phyloP scores from a whole-genome alignment of 2,797 vertebrate species.

The Halcyon chelicuti region DNA sequence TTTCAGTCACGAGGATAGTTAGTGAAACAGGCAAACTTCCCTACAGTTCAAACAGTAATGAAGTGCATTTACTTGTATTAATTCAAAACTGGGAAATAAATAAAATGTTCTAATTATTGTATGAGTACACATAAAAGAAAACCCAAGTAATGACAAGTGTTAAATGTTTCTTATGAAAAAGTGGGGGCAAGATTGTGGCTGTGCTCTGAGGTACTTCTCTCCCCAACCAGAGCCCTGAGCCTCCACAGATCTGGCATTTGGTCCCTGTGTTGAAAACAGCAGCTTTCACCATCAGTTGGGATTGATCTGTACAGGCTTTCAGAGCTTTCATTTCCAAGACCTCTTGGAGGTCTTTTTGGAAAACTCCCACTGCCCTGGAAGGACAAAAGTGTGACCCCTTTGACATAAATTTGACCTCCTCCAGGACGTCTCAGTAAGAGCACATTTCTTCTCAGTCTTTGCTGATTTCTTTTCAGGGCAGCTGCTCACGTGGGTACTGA shows the following conservation, averaged over 20 bases:
- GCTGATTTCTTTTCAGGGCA: background rate
- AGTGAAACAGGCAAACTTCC: background rate
- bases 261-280: background rate
- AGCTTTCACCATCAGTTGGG: background rate
- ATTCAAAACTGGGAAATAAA: background rate
- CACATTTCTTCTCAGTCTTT: background rate
- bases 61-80: background rate
- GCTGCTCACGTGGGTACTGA: background rate
- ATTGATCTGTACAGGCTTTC: background rate
- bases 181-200: background rate
- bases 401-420: background rate
- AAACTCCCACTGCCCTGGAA: background rate
- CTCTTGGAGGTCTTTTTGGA: background rate
- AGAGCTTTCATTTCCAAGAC: background rate
- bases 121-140: accelerated
- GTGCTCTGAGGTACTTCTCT: background rate
- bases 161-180: background rate
- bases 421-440: background rate
- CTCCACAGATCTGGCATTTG: background rate
- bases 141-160: background rate
- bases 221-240: accelerated
- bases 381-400: background rate
- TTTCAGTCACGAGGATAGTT: background rate
- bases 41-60: background rate
- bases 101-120: background rate